Percentiles rank a stretch among this genome's conserved stretches.
phyloP scores from a whole-genome alignment of 2,888 invertebrate species.

The Tetragnatha montana region DNA sequence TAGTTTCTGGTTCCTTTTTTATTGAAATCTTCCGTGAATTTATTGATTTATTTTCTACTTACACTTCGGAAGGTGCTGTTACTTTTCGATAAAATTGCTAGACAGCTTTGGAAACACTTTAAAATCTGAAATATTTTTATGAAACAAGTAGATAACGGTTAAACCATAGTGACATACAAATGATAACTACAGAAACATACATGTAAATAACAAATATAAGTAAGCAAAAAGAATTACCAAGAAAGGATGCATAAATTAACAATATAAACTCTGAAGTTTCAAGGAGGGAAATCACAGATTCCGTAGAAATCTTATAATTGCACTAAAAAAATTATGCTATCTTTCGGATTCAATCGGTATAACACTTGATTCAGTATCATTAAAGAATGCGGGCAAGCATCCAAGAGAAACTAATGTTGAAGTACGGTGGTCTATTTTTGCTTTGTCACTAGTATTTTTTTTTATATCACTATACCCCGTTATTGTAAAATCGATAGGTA shows the following conservation, averaged over 20 bases:
- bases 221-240: too few relatives aligned
- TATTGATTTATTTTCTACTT: background rate
- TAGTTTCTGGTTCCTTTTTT: background rate
- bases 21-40: background rate
- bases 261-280: too few relatives aligned
- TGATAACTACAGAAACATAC: too few relatives aligned
- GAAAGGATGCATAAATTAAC: too few relatives aligned
- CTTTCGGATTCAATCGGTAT: background rate
- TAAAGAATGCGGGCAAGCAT: slow-evolving; percentile 1
- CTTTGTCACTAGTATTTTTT: background rate
- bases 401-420: background rate
- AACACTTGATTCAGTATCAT: background rate
- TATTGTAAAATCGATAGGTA: background rate
- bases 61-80: too few relatives aligned
- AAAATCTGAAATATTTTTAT: too few relatives aligned
- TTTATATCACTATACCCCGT: background rate
- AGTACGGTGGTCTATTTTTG: background rate
- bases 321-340: background rate
- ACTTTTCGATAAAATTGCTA: too few relatives aligned
- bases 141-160: too few relatives aligned
- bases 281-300: too few relatives aligned
- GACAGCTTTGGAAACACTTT: too few relatives aligned
- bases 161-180: too few relatives aligned
- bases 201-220: too few relatives aligned
- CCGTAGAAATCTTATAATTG: background rate